These are phyloP conservation scores for Peromyscus leucopus DNA, from an alignment of 2,113 vertebrate species.

Conservation along the genomic window DNA sequence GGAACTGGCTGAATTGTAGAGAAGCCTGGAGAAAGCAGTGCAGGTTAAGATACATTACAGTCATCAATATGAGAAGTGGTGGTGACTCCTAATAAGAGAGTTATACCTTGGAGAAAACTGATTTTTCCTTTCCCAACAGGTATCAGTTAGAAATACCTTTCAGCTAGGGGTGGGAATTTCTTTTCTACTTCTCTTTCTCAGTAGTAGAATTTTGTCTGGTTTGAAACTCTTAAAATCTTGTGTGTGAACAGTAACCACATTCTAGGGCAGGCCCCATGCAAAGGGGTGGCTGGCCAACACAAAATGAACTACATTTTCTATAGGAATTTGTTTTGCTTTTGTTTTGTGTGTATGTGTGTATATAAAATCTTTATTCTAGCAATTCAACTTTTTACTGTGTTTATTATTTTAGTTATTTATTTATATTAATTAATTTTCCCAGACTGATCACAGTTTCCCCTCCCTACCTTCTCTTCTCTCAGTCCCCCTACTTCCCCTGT, in stretches of 20 bases:
- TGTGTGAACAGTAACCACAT: background rate
- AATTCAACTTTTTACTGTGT: background rate
- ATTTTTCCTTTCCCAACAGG: background rate
- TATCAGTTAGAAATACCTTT: background rate
- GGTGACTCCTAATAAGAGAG: background rate
- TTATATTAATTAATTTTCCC: background rate
- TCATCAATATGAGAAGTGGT: background rate
- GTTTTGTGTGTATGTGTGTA: background rate
- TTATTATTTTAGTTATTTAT: background rate
- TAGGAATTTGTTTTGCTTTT: background rate
- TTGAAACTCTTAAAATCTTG: background rate
- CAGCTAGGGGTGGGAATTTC: background rate
- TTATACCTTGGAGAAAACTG: background rate
- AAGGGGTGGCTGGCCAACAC: background rate
- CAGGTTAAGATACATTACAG: background rate
- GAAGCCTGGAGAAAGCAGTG: background rate
- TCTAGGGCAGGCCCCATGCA: background rate
- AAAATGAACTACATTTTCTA: background rate
- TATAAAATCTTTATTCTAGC: background rate
- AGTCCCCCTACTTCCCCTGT: background rate
- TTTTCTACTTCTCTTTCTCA: background rate
- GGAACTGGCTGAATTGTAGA: background rate
- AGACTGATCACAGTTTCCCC: background rate
- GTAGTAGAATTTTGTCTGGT: background rate
- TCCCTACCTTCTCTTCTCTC: fast-evolving